Conservation (phyloP, 2,113 vertebrate genomes). For the Podiceps cristatus region DNA sequence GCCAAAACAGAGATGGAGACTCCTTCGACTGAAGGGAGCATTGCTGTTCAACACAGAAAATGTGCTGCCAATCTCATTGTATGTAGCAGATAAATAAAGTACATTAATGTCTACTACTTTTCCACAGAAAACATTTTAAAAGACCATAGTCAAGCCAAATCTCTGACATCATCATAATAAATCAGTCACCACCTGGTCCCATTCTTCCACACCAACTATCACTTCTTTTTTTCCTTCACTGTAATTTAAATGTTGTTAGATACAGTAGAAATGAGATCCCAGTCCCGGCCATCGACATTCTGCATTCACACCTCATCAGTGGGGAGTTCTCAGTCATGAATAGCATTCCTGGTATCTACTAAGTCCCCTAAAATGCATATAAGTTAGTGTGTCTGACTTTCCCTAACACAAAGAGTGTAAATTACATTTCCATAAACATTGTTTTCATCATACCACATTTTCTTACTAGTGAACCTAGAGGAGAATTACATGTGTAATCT, state of each 20-base stretch:
- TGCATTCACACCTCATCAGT: background rate
- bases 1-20: background rate
- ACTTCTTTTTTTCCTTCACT: background rate
- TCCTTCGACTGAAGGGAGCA: accelerated
- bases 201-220: background rate
- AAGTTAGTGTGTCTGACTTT: background rate
- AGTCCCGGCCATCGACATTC: background rate
- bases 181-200: background rate
- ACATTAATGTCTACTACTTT: background rate
- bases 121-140: background rate
- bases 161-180: background rate
- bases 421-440: conserved; percentile 23
- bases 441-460: background rate
- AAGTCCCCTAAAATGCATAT: background rate
- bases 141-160: background rate
- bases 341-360: background rate
- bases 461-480: background rate
- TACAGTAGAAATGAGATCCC: background rate
- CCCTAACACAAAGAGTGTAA: background rate
- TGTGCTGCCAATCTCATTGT: background rate
- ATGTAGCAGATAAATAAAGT: background rate
- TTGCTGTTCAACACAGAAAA: background rate
- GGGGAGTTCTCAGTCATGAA: background rate
- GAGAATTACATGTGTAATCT: background rate
- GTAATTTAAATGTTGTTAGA: background rate